These are phyloP conservation scores for Hippocampus abdominalis DNA, from an alignment of 2,113 vertebrate genomes.

Conservation along the genomic window DNA sequence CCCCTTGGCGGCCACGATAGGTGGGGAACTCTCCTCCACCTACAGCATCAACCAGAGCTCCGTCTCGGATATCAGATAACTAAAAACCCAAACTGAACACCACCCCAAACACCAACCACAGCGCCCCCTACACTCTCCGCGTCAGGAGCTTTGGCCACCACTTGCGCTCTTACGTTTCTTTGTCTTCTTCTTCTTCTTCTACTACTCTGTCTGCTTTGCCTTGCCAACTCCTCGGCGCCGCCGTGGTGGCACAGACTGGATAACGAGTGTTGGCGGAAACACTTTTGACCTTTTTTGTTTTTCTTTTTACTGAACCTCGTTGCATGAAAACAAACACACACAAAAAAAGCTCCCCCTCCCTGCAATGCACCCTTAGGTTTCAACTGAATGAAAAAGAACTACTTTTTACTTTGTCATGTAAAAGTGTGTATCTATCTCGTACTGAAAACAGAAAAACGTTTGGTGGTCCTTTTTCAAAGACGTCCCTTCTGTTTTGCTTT, in stretches of 20 bases:
- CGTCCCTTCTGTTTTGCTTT: constrained; percentile 48
- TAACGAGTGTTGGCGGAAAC: constrained; percentile 69
- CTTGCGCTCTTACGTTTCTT: constrained; percentile 68
- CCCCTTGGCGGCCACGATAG: constrained; percentile 81
- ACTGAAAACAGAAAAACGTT: constrained; percentile 69
- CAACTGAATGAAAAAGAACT: constrained; percentile 76
- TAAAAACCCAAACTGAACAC: constrained; percentile 69
- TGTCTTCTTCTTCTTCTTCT: constrained; percentile 29
- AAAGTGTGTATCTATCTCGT: constrained; percentile 72
- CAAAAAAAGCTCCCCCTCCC: constrained; percentile 17
- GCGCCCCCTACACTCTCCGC: not conserved
- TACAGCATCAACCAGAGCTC: constrained; percentile 89
- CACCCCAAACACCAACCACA: constrained; percentile 15
- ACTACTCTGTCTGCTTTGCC: constrained; percentile 65
- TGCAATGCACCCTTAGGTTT: constrained; percentile 55
- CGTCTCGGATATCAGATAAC: constrained; percentile 95
- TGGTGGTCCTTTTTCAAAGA: constrained; percentile 64
- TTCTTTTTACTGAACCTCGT: constrained; percentile 66
- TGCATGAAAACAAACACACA: constrained; percentile 63
- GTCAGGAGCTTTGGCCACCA: constrained; percentile 65
- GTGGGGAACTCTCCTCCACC: constrained; percentile 74
- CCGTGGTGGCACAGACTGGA: constrained; percentile 65
- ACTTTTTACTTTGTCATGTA: constrained; percentile 80
- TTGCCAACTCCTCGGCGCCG: constrained; percentile 74
- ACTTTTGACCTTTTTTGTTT: constrained; percentile 52